Evolutionary conservation across 2,113 vertebrate species (phyloP).

Genomic region (Acrocephalus kingi): DNA sequence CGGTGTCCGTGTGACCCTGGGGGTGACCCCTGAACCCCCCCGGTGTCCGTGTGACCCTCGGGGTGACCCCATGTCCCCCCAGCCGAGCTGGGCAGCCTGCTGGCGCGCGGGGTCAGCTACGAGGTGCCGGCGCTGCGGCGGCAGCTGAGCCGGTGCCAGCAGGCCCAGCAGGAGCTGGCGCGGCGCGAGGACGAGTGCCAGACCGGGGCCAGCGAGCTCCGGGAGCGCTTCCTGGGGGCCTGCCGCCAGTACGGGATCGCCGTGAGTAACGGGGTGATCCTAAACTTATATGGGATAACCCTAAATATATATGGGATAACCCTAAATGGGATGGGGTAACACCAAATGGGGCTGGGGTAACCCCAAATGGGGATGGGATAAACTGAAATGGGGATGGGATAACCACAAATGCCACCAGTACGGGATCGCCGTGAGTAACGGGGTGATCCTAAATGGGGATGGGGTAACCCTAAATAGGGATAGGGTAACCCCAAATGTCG

Average conservation of each 20-base stretch:
- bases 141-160: not conserved
- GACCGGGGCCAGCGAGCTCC: not conserved
- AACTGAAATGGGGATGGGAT: too few relatives aligned
- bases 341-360: too few relatives aligned
- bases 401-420: not conserved
- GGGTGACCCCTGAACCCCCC: too few relatives aligned
- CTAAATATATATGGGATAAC: too few relatives aligned
- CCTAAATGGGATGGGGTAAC: too few relatives aligned
- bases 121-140: not conserved
- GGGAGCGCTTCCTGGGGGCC: not conserved
- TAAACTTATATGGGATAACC: too few relatives aligned
- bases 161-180: not conserved
- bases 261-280: not conserved
- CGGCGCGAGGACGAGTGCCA: not conserved
- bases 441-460: too few relatives aligned
- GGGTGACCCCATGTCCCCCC: not conserved
- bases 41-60: too few relatives aligned
- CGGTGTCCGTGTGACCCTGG: too few relatives aligned
- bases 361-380: too few relatives aligned
- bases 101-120: not conserved
- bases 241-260: not conserved
- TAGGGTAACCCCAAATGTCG: too few relatives aligned
- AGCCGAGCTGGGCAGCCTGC: not conserved
- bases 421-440: not conserved
- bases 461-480: too few relatives aligned